Evolutionary conservation across 1,140 invertebrate genomes (phyloP).

Genomic region (Hormaphis cornu): DNA sequence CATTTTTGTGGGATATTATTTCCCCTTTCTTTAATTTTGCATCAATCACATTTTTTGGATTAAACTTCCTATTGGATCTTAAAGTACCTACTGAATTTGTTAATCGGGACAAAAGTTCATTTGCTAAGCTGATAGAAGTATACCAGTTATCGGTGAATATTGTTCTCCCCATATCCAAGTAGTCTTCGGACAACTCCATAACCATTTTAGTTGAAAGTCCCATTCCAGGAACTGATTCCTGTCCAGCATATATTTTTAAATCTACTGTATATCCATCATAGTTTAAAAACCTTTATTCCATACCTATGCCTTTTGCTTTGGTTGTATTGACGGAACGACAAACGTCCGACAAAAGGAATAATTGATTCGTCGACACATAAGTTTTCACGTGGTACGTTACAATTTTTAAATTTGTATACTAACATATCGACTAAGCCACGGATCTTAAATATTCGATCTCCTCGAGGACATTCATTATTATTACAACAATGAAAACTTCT

Average conservation of each 20-base stretch:
- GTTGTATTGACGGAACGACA: constrained; percentile 40
- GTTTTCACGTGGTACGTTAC: constrained; percentile 34
- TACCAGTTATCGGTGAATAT: constrained; percentile 40
- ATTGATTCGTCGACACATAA: constrained; percentile 40
- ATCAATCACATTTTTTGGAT: constrained; percentile 40
- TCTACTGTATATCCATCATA: constrained; percentile 39
- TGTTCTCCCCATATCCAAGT: constrained; percentile 39
- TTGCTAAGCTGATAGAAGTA: constrained; percentile 42
- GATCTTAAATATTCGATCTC: constrained; percentile 37
- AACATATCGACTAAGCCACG: constrained; percentile 34
- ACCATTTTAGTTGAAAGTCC: constrained; percentile 35
- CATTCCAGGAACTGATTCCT: constrained; percentile 33
- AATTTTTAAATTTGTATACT: constrained; percentile 18
- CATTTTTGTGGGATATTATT: constrained; percentile 40
- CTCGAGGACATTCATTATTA: constrained; percentile 34
- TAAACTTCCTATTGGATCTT: constrained; percentile 40
- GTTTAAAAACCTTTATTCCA: constrained; percentile 41
- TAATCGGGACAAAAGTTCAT: constrained; percentile 41
- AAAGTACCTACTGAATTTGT: constrained; percentile 45
- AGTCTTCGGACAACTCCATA: constrained; percentile 34
- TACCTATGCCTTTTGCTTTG: constrained; percentile 40
- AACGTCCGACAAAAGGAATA: constrained; percentile 40
- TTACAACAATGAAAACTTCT: constrained; percentile 36
- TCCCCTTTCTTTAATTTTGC: constrained; percentile 42
- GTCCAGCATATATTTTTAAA: constrained; percentile 40